These are phyloP conservation scores for Hypolimnas misippus DNA, from an alignment of 2,888 invertebrate genomes.

Conservation along the genomic window DNA sequence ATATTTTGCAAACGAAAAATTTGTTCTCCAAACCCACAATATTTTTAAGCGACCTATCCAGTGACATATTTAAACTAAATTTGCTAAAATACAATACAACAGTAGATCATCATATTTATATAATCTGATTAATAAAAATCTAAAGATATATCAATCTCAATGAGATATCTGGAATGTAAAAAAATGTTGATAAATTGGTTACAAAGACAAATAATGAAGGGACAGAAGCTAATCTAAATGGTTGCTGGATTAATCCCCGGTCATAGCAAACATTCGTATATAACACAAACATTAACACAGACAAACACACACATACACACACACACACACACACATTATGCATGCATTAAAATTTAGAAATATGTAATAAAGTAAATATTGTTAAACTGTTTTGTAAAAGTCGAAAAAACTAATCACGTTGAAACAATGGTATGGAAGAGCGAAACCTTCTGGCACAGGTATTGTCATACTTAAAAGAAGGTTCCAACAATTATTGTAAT, in stretches of 20 bases:
- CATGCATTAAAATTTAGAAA: not conserved
- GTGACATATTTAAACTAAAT: too few relatives aligned
- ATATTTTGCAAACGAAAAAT: too few relatives aligned
- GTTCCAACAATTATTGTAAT: too few relatives aligned
- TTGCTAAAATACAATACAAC: not conserved
- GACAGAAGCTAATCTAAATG: not conserved
- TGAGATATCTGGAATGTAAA: not conserved
- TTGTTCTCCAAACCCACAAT: too few relatives aligned
- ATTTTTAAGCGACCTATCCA: too few relatives aligned
- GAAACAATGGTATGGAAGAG: not conserved
- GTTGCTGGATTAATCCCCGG: not conserved
- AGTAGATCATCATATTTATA: conserved; percentile 1
- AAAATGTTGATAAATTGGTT: not conserved
- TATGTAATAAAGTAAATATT: not conserved
- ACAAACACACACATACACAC: not conserved
- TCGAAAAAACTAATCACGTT: not conserved
- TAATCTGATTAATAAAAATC: not conserved
- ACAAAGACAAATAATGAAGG: not conserved
- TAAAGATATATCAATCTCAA: not conserved
- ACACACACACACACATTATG: not conserved
- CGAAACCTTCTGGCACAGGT: too few relatives aligned
- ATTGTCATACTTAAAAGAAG: too few relatives aligned
- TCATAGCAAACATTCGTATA: not conserved
- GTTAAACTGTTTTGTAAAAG: not conserved
- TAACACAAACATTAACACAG: conserved; percentile 1